Evolutionary conservation across 1,140 invertebrate genomes (phyloP), one percentile per base, ranked within the genome.

Genomic region (Drosophila sulfurigaster): DNA sequence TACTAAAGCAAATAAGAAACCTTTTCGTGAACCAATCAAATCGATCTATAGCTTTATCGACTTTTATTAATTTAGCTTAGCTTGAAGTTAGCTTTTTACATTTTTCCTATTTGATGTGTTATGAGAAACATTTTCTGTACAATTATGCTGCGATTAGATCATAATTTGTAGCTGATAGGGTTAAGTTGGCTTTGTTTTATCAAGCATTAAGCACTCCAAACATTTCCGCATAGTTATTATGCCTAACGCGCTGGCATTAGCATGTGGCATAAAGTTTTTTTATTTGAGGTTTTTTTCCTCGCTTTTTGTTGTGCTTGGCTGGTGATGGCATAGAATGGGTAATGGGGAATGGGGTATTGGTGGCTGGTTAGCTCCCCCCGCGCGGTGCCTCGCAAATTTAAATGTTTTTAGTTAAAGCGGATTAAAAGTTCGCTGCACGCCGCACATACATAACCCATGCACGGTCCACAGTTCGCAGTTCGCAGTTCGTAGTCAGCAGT

Each of bases 371-470:
- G 67, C 56, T 38, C 8, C 10, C 56, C 56, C 38, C 66, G 49
- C 49, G 49, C 35, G 13, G 30, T 11, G 73, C 74, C 64, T 54
- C 77, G 80, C 78, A 87, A 87, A 87, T 87, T 87, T 87, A 87
- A 87, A 87, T 87, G 83, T 87, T 87, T 89, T 87, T 89, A 87
- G 83, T 88, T 87, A 87, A 87, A 87, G 83, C 83, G 83, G 83
- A 87, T 87, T 87, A 87, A 87, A 87, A 89, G 83, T 87, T 87
- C 85, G 83, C 83, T 87, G 82, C 82, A 87, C 81, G 85, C 83
- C 83, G 83, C 83, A 86, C 82, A 86, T 86, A 89, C 85, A 88
- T 88, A 88, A 88, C 82, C 82, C 83, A 82, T 88, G 83, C 78
- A 64, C 66, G 45, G 51, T 56, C 38, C 32, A 8, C 2, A 11